These are phyloP conservation scores for Paracentrotus lividus DNA, from an alignment of 53 echinoderm and acorn worm genomes.

Conservation along the genomic window DNA sequence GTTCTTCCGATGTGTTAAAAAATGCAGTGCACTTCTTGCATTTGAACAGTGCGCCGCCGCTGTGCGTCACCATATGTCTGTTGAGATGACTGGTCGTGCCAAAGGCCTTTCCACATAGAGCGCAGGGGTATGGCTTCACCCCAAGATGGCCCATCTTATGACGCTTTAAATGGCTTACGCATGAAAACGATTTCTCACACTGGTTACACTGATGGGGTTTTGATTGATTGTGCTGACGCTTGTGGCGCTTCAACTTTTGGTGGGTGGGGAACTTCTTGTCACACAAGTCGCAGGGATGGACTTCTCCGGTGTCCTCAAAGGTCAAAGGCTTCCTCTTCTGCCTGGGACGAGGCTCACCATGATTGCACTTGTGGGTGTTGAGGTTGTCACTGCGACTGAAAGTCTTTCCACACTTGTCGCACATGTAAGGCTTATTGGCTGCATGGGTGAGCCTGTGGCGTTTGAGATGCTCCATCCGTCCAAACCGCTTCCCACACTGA, in stretches of 20 bases:
- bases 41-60: slow-evolving; percentile 1
- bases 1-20: slow-evolving; percentile 32
- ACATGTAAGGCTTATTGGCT: slow-evolving; percentile 71
- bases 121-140: slow-evolving; percentile 60
- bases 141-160: slow-evolving; percentile 68
- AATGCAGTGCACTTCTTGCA: slow-evolving; percentile 59
- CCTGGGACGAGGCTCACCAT: slow-evolving; percentile 30
- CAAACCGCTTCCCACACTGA: slow-evolving; percentile 64
- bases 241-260: slow-evolving; percentile 58
- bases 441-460: slow-evolving; percentile 55
- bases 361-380: slow-evolving; percentile 69
- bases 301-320: slow-evolving; percentile 61
- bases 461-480: slow-evolving; percentile 67
- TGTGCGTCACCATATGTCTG: slow-evolving; percentile 66
- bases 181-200: slow-evolving; percentile 66
- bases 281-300: slow-evolving; percentile 57
- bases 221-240: slow-evolving; percentile 46
- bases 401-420: slow-evolving; percentile 69
- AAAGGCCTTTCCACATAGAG: slow-evolving; percentile 62
- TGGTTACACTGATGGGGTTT: slow-evolving; percentile 66
- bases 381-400: slow-evolving; percentile 69
- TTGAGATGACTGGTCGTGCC: slow-evolving; percentile 64
- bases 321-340: slow-evolving; percentile 46
- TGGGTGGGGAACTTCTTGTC: slow-evolving; percentile 63
- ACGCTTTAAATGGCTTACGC: slow-evolving; percentile 64